Evolutionary conservation across 2,113 vertebrate species (phyloP), one percentile per base, ranked within the genome.

Genomic region (Turdus rufiventris): DNA sequence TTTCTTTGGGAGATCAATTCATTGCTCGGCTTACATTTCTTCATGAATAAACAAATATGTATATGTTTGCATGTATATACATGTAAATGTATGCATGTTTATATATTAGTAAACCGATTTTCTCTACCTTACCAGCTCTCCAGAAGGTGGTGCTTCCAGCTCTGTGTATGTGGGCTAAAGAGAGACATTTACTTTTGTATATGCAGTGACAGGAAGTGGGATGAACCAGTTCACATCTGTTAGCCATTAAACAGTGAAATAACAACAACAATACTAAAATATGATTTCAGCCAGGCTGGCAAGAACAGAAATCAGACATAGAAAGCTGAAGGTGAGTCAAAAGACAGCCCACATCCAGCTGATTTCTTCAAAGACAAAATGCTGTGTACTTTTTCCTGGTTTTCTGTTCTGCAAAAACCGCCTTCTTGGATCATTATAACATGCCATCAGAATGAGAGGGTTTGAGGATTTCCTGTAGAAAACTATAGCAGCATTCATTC

Each of bases 391-490:
- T 31, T 96, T 91, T 75, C 77, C 71, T 91, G 54, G 58, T 94
- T 93, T 94, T 54, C 38, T 33, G 57, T 82, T 94, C 89, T 91
- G 21, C 81, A 92, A 89, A 96, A 85, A 65, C 62, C 1, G 0
- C 84, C 45, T 86, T 75, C 57, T 88, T 96, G 95, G 82, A 92
- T 93, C 61, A 58, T 86, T 67, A 85, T 91, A 96, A 94, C 96
- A 94, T 97, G 94, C 58, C 94, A 85, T 74, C 92, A 95, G 91
- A 93, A 96, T 93, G 96, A 97, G 89, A 97, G 91, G 79, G 79
- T 67, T 97, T 93, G 91, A 96, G 95, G 96, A 94, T 97, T 97
- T 97, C 97, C 97, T 97, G 96, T 89, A 94, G 90, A 96, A 95
- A 96, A 95, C 94, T 94, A 95, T 95, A 94, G 95, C 88, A 45